Conservation (phyloP, 1,140 invertebrate genomes). For the Drosophila littoralis region DNA sequence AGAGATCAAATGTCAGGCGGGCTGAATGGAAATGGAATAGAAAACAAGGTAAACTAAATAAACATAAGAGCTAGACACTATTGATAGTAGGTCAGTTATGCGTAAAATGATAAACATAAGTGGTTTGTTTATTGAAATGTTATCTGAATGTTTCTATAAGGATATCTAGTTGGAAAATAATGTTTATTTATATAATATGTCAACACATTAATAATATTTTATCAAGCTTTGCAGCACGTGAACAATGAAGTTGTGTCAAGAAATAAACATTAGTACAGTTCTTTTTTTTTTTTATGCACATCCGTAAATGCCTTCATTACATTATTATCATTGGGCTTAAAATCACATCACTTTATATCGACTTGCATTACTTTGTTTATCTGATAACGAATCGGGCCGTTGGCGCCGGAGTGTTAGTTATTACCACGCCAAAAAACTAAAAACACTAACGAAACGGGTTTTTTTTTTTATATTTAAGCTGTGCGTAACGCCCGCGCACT, state of each 20-base stretch:
- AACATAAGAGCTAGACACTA: too few relatives aligned
- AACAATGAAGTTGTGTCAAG: background rate
- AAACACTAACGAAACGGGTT: slow-evolving; percentile 28
- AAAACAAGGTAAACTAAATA: too few relatives aligned
- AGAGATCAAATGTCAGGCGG: slow-evolving; percentile 23
- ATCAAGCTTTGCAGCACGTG: slow-evolving; percentile 6
- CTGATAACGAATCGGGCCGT: slow-evolving; percentile 36
- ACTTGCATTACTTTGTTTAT: slow-evolving; percentile 42
- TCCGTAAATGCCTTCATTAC: too few relatives aligned
- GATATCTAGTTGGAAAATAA: background rate
- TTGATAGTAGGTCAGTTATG: too few relatives aligned
- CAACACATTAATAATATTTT: background rate
- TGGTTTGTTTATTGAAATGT: too few relatives aligned
- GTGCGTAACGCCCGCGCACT: slow-evolving; percentile 30
- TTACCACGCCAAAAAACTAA: slow-evolving; percentile 42
- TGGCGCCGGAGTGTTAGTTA: slow-evolving; percentile 35
- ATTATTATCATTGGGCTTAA: slow-evolving; percentile 10
- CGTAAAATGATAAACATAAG: too few relatives aligned
- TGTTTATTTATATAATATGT: background rate
- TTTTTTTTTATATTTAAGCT: slow-evolving; percentile 32
- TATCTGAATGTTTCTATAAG: background rate
- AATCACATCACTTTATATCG: slow-evolving; percentile 42
- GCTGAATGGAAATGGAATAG: too few relatives aligned
- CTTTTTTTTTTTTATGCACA: too few relatives aligned
- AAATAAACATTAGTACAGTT: too few relatives aligned